Evolutionary conservation across 2,797 vertebrate species (phyloP).

Genomic region (Merluccius polli): DNA sequence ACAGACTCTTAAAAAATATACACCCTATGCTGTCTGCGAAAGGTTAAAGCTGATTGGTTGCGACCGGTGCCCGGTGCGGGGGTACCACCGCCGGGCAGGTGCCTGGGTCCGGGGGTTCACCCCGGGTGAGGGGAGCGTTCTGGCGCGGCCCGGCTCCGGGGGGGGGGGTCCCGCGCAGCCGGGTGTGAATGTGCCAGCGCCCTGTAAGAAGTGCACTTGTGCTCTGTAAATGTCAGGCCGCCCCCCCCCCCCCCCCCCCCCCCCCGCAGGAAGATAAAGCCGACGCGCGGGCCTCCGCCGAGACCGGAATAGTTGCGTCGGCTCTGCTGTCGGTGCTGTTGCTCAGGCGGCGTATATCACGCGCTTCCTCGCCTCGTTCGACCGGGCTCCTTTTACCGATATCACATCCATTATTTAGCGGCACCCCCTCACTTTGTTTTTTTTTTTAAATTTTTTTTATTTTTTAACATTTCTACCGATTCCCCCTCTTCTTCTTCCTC

Average conservation of each 20-base stretch:
- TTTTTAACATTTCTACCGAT: too few species aligned
- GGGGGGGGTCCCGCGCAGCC: slow-evolving; percentile 8
- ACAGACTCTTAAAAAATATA: neutral
- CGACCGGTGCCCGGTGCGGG: neutral
- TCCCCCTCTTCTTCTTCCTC: neutral
- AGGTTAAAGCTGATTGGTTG: neutral
- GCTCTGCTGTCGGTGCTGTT: neutral
- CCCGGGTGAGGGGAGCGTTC: slow-evolving; percentile 1
- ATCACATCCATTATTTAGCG: slow-evolving; percentile 12
- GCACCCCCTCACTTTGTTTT: neutral
- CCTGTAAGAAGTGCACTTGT: slow-evolving; percentile 22
- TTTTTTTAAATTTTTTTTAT: too few species aligned
- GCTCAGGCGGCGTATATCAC: neutral
- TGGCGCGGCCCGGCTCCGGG: slow-evolving; percentile 1
- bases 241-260: too few species aligned
- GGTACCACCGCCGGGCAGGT: neutral
- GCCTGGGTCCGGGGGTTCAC: neutral
- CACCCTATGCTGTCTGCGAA: neutral
- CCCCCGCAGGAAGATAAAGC: slow-evolving; percentile 2
- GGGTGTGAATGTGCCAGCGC: slow-evolving; percentile 36
- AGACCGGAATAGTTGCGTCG: neutral
- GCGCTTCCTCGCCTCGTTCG: slow-evolving; percentile 15
- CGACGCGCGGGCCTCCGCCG: neutral
- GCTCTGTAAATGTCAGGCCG: slow-evolving; percentile 28
- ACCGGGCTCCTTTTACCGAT: slow-evolving; percentile 1